Evolutionary conservation across 2,113 vertebrate genomes (phyloP), one percentile per base, ranked within the genome.

Genomic region (Nothoprocta perdicaria): DNA sequence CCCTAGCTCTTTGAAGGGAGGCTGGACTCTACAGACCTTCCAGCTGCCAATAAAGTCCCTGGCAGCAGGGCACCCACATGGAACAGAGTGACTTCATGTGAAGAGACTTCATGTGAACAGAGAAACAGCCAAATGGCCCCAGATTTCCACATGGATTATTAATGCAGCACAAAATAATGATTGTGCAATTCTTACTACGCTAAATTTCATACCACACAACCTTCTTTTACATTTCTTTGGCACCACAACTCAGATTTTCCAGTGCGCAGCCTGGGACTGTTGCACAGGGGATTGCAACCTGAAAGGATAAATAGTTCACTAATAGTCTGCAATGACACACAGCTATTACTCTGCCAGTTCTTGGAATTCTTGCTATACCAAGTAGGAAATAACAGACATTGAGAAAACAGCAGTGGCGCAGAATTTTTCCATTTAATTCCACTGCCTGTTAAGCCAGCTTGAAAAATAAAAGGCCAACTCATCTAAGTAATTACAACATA

Each of bases 241-340:
- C 76, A 78, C 29, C 7, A 66, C 24, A 46, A 55, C 45, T 87
- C 75, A 61, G 52, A 69, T 86, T 94, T 96, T 92, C 65, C 94
- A 89, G 16, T 5, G 6, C 11, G 72, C 62, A 66, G n/a, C 67
- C 40, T 46, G 61, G 52, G 22, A 78, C 38, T 67, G 63, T 78
- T 84, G 85, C 33, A 45, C 8, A 63, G 62, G 65, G 91, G 96
- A 71, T 55, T 86, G 83, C 24, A 65, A 40, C 45, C 66, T 66
- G 46, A 81, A 92, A 93, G 52, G 80, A 73, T 55, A 33, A 89
- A 48, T 57, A 81, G 14, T 50, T 66, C 72, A 26, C 60, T 88
- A 83, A 93, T 11, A 40, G 27, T 24, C 85, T 87, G 27, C 66
- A 85, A 26, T 60, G 33, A 85, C 45, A 82, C 15, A 62, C 69